These are phyloP conservation scores for Oscheius myriophilus DNA, from an alignment of 2,888 invertebrate genomes.

Conservation along the genomic window DNA sequence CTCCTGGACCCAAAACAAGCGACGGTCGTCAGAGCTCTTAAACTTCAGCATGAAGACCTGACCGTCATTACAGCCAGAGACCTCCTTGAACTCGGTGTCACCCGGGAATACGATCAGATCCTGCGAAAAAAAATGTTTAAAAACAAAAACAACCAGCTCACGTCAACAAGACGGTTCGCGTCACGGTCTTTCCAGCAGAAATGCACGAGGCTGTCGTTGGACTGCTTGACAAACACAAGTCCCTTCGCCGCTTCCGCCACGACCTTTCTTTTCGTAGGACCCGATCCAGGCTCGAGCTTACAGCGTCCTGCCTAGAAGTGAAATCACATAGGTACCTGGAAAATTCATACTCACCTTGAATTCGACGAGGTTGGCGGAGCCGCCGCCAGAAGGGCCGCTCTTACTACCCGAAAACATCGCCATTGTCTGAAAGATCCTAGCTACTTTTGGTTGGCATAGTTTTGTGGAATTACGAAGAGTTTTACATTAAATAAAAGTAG, in stretches of 20 bases:
- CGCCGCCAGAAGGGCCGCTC: slow-evolving; percentile 30
- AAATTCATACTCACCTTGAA: slow-evolving; percentile 42
- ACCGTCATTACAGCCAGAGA: slow-evolving; percentile 89
- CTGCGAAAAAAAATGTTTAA: slow-evolving; percentile 71
- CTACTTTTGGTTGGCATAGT: too few relatives aligned
- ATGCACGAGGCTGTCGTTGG: slow-evolving; percentile 96
- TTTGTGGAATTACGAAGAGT: too few relatives aligned
- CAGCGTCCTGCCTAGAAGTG: slow-evolving; percentile 62
- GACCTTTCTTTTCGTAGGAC: slow-evolving; percentile 68
- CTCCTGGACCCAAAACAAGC: slow-evolving; percentile 99
- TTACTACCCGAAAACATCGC: slow-evolving; percentile 41
- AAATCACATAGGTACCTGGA: not conserved
- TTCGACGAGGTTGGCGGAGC: slow-evolving; percentile 51
- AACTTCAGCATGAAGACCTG: slow-evolving; percentile 94
- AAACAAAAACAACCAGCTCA: slow-evolving; percentile 70
- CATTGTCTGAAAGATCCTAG: slow-evolving; percentile 33
- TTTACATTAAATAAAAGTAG: too few relatives aligned
- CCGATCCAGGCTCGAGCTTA: slow-evolving; percentile 54
- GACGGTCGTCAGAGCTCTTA: slow-evolving; percentile 88
- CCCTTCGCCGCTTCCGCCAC: slow-evolving; percentile 81
- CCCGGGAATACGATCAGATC: slow-evolving; percentile 98
- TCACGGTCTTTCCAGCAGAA: slow-evolving; percentile 99
- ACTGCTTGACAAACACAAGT: slow-evolving; percentile 90
- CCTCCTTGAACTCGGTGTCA: slow-evolving; percentile 94
- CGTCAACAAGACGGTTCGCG: slow-evolving; percentile 90